Evolutionary conservation across 2,797 vertebrate genomes (phyloP).

Genomic region (Tarsius wallacei): DNA sequence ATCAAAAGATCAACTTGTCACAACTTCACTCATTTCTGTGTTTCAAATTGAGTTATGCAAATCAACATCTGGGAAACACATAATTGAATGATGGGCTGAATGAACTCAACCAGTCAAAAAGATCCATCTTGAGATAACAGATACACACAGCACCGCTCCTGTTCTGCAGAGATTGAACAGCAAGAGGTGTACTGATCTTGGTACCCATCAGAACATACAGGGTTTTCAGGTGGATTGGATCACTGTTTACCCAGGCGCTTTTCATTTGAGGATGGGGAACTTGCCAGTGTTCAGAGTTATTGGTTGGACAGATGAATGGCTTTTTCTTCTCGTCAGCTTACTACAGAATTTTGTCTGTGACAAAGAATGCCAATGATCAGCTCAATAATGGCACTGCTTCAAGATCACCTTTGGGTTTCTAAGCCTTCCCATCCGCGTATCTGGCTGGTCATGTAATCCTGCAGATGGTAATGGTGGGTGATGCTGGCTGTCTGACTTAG

Average conservation of each 20-base stretch:
- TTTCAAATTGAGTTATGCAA: not conserved
- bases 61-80: not conserved
- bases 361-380: not conserved
- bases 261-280: not conserved
- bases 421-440: not conserved
- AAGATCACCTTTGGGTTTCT: not conserved
- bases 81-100: not conserved
- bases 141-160: not conserved
- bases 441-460: constrained; percentile 18
- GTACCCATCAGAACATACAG: accelerated
- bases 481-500: not conserved
- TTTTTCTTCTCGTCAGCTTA: not conserved
- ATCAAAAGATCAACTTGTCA: accelerated
- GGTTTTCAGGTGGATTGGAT: not conserved
- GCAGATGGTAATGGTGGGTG: not conserved
- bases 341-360: not conserved
- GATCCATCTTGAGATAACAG: not conserved
- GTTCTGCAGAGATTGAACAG: too few relatives aligned
- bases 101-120: not conserved
- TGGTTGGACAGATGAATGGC: not conserved
- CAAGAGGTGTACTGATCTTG: accelerated
- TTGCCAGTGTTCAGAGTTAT: not conserved
- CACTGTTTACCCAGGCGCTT: not conserved
- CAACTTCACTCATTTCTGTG: not conserved
- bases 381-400: not conserved